These are phyloP conservation scores for Oegoconia quadripuncta DNA, from an alignment of 2,888 invertebrate species.

Conservation along the genomic window DNA sequence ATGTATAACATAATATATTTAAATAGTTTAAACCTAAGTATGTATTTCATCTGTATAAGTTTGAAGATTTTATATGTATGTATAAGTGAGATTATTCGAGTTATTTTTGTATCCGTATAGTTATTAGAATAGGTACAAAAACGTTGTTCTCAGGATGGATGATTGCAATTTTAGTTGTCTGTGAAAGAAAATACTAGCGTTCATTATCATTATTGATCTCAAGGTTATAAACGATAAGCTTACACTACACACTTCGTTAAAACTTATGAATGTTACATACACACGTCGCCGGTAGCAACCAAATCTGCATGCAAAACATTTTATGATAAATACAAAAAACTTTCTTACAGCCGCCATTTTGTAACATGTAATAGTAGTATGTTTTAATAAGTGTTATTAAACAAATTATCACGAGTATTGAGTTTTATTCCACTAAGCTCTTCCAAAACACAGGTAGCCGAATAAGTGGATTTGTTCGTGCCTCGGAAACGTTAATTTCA, in stretches of 20 bases:
- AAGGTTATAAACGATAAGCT: slow-evolving; percentile 9
- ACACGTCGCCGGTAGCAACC: slow-evolving; percentile 2
- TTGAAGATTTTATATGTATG: slow-evolving; percentile 38
- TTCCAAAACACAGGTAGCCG: too few species aligned
- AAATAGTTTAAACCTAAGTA: too few species aligned
- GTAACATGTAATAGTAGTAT: slow-evolving; percentile 61
- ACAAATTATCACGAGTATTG: slow-evolving; percentile 29
- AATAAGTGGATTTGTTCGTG: too few species aligned
- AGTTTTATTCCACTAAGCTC: background rate
- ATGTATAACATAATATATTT: too few species aligned
- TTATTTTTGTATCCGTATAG: slow-evolving; percentile 66
- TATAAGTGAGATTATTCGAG: slow-evolving; percentile 64
- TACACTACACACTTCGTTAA: slow-evolving; percentile 1
- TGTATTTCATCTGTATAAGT: slow-evolving; percentile 37
- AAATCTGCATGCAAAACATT: slow-evolving; percentile 2
- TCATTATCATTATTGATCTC: slow-evolving; percentile 15
- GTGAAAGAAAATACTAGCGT: slow-evolving; percentile 17
- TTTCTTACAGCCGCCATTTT: slow-evolving; percentile 16
- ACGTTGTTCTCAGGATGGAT: slow-evolving; percentile 23
- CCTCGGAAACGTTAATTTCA: too few species aligned
- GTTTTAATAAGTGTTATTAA: slow-evolving; percentile 72
- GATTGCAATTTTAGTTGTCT: slow-evolving; percentile 17
- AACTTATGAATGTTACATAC: slow-evolving; percentile 1
- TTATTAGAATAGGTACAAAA: slow-evolving; percentile 21
- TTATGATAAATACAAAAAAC: slow-evolving; percentile 2